Evolutionary conservation across 2,888 invertebrate species (phyloP).

Genomic region (Pteria penguin): DNA sequence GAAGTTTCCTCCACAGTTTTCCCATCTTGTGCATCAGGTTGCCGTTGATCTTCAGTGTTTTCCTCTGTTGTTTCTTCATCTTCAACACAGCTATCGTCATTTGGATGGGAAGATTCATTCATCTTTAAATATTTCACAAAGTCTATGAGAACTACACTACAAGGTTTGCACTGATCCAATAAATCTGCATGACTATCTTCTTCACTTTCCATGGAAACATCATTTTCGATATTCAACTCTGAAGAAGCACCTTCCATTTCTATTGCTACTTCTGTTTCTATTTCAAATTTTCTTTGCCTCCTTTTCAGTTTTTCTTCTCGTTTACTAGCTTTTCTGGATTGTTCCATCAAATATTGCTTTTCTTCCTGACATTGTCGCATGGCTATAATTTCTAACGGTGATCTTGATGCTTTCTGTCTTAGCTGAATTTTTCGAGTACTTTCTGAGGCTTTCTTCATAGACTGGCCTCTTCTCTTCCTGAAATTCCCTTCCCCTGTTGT

Average conservation of each 20-base stretch:
- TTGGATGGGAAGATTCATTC: constrained; percentile 35
- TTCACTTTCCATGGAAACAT: not conserved
- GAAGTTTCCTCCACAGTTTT: not conserved
- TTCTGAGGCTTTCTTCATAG: constrained; percentile 1
- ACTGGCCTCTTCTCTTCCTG: not conserved
- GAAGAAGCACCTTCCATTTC: not conserved
- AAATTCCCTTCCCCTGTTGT: not conserved
- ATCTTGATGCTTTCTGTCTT: constrained; percentile 68
- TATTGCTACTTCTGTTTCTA: not conserved
- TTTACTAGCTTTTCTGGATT: constrained; percentile 59
- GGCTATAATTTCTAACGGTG: constrained; percentile 71
- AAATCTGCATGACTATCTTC: not conserved
- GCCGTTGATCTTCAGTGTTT: not conserved
- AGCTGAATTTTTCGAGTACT: constrained; percentile 37
- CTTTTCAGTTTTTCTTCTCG: constrained; percentile 53
- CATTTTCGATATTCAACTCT: not conserved
- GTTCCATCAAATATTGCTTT: constrained; percentile 64
- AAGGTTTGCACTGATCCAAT: constrained; percentile 51
- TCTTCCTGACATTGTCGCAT: constrained; percentile 69
- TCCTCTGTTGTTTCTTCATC: constrained; percentile 11
- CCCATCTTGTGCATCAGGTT: constrained; percentile 6
- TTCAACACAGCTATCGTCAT: constrained; percentile 20
- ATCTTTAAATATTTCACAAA: constrained; percentile 68
- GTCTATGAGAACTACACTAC: constrained; percentile 64
- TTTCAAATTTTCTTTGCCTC: constrained; percentile 30